Evolutionary conservation across 53 echinoderm and acorn worm species (phyloP), one percentile per base, ranked within the genome.

Genomic region (Astropecten irregularis): DNA sequence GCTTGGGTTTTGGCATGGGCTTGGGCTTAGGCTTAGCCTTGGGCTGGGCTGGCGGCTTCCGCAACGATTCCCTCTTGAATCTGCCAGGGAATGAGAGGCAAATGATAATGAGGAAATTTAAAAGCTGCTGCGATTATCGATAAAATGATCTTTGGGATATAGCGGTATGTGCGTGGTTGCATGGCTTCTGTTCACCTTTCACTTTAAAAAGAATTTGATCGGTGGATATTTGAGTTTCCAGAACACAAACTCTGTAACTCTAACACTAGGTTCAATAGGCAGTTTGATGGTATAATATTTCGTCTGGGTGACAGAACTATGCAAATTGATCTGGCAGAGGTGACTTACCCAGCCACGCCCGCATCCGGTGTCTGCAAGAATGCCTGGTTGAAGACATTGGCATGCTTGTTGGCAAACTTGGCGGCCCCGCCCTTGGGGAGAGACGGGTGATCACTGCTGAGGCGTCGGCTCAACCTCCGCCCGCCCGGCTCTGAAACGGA

Each of bases 321-420:
- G n/a, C n/a, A n/a, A 42, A 11, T 42, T 42, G 6, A 11, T 6
- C 42, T 42, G 42, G 42, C 42, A 42, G 42, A 42, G 6, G 58
- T 22, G 15, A 42, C 96, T 67, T 39, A 96, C 96, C 91, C 91
- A 49, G 93, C 53, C 38, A 90, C 87, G 0, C 96, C 96, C 13
- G 89, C 86, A 9, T 93, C 91, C 2, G 96, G 96, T 27, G 93
- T 93, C 36, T 82, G 81, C 40, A 96, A 53, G 87, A 91, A 96
- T 20, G 90, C 92, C 15, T 68, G 34, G n/a, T 38, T 69, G 48
- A 85, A 64, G 49, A 71, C 69, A 3, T 42, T 54, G 3, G 83
- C 53, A 10, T 54, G 84, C 38, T 50, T 44, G n/a, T 87, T 77
- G 18, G 90, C 88, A 19, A 74, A 81, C 25, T 55, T 87, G 37